Evolutionary conservation across 2,888 invertebrate genomes (phyloP).

Genomic region (Ctenicera cuprea): DNA sequence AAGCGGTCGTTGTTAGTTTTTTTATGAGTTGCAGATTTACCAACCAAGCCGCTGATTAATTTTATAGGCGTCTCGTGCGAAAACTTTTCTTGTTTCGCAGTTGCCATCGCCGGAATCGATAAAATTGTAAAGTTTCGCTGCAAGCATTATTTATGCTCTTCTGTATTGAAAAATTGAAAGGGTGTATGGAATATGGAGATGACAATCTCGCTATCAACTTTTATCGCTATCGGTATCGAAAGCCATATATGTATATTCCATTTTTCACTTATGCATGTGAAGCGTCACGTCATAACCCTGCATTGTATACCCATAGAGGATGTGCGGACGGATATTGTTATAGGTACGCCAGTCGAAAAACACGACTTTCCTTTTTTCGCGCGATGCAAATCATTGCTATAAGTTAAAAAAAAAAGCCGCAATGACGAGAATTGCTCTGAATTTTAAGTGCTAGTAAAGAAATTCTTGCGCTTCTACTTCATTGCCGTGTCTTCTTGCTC

Average conservation of each 20-base stretch:
- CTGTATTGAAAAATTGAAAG: slow-evolving; percentile 45
- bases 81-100: slow-evolving; percentile 36
- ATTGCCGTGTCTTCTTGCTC: neutral
- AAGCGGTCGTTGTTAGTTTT: slow-evolving; percentile 4
- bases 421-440: neutral
- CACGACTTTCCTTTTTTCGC: slow-evolving; percentile 45
- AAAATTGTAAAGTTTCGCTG: slow-evolving; percentile 25
- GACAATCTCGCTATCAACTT: slow-evolving; percentile 51
- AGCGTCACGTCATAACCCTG: slow-evolving; percentile 39
- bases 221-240: slow-evolving; percentile 51
- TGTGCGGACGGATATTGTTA: slow-evolving; percentile 43
- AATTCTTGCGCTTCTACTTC: neutral
- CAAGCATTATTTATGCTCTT: slow-evolving; percentile 37
- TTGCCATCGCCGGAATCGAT: slow-evolving; percentile 21
- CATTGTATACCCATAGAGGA: slow-evolving; percentile 34
- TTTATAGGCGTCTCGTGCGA: slow-evolving; percentile 10
- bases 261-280: slow-evolving; percentile 51
- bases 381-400: slow-evolving; percentile 13
- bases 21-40: slow-evolving; percentile 3
- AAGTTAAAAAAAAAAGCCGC: slow-evolving; percentile 2
- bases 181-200: slow-evolving; percentile 42
- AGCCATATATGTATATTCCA: slow-evolving; percentile 46
- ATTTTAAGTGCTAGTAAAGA: neutral
- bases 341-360: slow-evolving; percentile 30
- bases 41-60: slow-evolving; percentile 25